phyloP scores from a whole-genome alignment of 2,888 invertebrate species.

The Crepidodera aurea region DNA sequence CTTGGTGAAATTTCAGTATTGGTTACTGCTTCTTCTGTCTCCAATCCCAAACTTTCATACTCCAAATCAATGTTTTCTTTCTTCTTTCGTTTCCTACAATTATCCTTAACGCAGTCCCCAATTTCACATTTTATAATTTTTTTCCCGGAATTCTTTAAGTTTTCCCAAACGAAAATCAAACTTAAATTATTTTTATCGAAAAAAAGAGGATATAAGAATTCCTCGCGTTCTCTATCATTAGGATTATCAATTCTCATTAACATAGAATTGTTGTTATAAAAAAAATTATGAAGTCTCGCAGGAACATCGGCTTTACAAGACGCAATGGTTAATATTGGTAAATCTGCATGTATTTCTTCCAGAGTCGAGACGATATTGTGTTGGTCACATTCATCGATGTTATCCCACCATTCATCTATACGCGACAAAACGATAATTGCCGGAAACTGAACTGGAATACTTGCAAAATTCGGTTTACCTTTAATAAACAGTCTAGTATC shows the following conservation, averaged over 20 bases:
- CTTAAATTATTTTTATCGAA: slow-evolving; percentile 49
- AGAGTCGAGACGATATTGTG: slow-evolving; percentile 53
- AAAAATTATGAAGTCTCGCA: slow-evolving; percentile 53
- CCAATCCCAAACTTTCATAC: slow-evolving; percentile 15
- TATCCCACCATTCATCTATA: slow-evolving; percentile 59
- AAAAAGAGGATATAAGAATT: slow-evolving; percentile 56
- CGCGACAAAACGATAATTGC: slow-evolving; percentile 55
- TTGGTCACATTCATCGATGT: slow-evolving; percentile 53
- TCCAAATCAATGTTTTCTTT: slow-evolving; percentile 22
- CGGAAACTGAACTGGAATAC: slow-evolving; percentile 52
- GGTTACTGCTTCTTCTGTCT: slow-evolving; percentile 9
- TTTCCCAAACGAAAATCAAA: slow-evolving; percentile 44
- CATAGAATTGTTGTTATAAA: slow-evolving; percentile 54
- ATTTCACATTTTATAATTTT: slow-evolving; percentile 37
- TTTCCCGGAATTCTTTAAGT: slow-evolving; percentile 7
- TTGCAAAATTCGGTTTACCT: slow-evolving; percentile 38
- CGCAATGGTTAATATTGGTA: slow-evolving; percentile 56
- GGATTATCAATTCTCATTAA: slow-evolving; percentile 56
- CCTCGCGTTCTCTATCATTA: slow-evolving; percentile 51
- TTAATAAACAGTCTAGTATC: slow-evolving; percentile 49
- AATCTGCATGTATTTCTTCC: slow-evolving; percentile 57
- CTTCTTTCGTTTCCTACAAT: slow-evolving; percentile 12
- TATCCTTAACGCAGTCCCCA: slow-evolving; percentile 12
- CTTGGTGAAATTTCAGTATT: slow-evolving; percentile 7
- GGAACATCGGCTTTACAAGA: slow-evolving; percentile 57